Evolutionary conservation across 2,888 invertebrate genomes (phyloP).

Genomic region (Eilema depressum): DNA sequence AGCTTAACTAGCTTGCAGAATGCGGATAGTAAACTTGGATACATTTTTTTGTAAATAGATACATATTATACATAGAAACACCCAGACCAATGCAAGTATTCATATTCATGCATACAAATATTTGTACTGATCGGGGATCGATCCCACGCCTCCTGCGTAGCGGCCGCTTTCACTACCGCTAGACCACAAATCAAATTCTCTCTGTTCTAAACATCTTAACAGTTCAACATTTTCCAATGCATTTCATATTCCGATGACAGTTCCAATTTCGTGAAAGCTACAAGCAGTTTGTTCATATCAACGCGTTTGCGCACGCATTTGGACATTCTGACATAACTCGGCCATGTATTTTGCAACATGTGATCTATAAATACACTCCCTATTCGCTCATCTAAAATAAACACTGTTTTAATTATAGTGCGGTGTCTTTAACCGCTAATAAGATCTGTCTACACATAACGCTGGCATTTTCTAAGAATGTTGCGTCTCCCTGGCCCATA

Average conservation of each 20-base stretch:
- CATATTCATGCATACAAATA: too few relatives aligned
- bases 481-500: constrained; percentile 41
- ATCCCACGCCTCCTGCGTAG: too few relatives aligned
- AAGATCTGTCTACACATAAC: constrained; percentile 69
- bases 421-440: constrained; percentile 84
- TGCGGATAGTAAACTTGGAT: too few relatives aligned
- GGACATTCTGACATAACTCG: constrained; percentile 82
- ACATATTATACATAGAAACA: too few relatives aligned
- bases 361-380: constrained; percentile 74
- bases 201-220: background rate
- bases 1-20: too few relatives aligned
- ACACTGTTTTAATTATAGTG: constrained; percentile 77
- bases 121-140: too few relatives aligned
- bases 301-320: constrained; percentile 53
- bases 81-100: too few relatives aligned
- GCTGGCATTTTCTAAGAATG: constrained; percentile 52
- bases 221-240: constrained; percentile 15
- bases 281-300: constrained; percentile 38
- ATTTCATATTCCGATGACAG: constrained; percentile 55
- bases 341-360: constrained; percentile 83
- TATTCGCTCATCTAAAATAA: constrained; percentile 78
- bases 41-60: too few relatives aligned
- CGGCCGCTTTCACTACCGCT: too few relatives aligned
- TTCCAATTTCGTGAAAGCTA: constrained; percentile 48
- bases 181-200: too few relatives aligned